These are phyloP conservation scores for Celastrina argiolus DNA, from an alignment of 2,888 invertebrate species.

Conservation along the genomic window DNA sequence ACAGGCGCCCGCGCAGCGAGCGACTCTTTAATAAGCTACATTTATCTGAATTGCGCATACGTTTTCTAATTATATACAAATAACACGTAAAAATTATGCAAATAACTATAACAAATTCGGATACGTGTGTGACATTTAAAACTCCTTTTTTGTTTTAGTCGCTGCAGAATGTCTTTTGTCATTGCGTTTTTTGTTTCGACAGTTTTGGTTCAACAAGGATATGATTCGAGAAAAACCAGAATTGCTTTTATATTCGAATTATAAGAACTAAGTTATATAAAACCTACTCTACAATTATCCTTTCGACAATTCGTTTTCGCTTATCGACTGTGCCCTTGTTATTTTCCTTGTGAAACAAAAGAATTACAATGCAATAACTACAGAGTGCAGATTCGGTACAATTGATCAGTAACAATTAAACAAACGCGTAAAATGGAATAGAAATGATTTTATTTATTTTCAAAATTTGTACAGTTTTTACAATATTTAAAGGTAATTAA, in stretches of 20 bases:
- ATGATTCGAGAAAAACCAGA: not conserved
- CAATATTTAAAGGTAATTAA: too few relatives aligned
- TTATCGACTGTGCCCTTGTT: not conserved
- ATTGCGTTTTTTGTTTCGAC: not conserved
- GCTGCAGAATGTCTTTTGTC: not conserved
- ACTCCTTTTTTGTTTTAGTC: not conserved
- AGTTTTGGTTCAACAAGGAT: not conserved
- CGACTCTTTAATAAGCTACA: slow-evolving; percentile 65
- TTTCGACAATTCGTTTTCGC: not conserved
- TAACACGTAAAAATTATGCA: slow-evolving; percentile 16
- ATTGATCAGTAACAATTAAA: too few relatives aligned
- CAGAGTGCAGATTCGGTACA: not conserved
- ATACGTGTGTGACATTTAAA: not conserved
- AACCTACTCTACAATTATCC: not conserved
- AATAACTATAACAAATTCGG: not conserved
- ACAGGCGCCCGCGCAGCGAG: slow-evolving; percentile 61
- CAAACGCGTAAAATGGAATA: too few relatives aligned
- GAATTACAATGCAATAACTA: not conserved
- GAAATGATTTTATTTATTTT: too few relatives aligned
- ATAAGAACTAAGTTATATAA: not conserved
- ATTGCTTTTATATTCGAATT: not conserved
- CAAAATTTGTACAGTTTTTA: too few relatives aligned
- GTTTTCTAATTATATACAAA: slow-evolving; percentile 16
- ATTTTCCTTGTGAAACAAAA: not conserved
- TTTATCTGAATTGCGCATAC: slow-evolving; percentile 64